Conservation (phyloP, 2,113 vertebrate genomes). For the Bungarus multicinctus region DNA sequence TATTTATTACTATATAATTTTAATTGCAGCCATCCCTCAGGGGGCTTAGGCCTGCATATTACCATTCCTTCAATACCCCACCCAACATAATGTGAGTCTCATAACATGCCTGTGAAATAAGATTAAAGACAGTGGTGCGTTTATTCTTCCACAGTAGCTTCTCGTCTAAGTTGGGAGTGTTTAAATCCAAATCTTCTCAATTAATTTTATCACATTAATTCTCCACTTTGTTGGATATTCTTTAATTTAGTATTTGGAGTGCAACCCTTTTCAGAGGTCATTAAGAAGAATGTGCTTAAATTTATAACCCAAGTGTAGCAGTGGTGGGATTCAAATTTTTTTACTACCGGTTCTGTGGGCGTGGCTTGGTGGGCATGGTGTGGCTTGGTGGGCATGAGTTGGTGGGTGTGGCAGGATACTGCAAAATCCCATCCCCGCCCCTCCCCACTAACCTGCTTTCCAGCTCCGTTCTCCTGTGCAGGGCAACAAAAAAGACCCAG, state of each 20-base stretch:
- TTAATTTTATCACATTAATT: not conserved
- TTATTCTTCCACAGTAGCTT: not conserved
- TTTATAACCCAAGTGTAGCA: not conserved
- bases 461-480: too few relatives aligned
- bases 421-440: too few relatives aligned
- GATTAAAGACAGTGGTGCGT: not conserved
- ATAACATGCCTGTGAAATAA: not conserved
- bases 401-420: too few relatives aligned
- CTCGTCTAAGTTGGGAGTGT: not conserved
- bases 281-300: not conserved
- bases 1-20: slow-evolving; percentile 1
- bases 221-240: not conserved
- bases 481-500: too few relatives aligned
- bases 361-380: too few relatives aligned
- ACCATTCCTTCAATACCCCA: not conserved
- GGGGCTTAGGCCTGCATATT: not conserved
- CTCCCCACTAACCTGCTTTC: too few relatives aligned
- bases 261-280: not conserved
- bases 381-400: too few relatives aligned
- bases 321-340: too few relatives aligned
- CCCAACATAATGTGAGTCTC: not conserved
- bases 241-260: not conserved
- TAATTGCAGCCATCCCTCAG: not conserved
- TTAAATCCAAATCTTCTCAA: not conserved
- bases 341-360: too few relatives aligned